phyloP scores from a whole-genome alignment of 2,113 vertebrate species.

The Syngnathus scovelli region DNA sequence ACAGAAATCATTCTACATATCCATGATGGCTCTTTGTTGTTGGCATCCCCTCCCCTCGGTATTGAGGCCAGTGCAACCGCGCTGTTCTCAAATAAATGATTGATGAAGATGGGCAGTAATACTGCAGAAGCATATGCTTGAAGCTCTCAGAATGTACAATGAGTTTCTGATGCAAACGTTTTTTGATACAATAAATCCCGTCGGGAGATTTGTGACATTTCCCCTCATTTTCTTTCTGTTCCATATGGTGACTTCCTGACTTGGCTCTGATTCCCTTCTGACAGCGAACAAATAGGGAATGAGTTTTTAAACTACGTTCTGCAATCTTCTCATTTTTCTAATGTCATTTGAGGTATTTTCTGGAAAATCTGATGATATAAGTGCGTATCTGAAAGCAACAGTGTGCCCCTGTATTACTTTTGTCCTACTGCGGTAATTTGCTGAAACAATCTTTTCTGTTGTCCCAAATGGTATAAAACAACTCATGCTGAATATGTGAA shows the following conservation, averaged over 20 bases:
- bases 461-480: conserved; percentile 6
- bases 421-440: not conserved
- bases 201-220: conserved; percentile 1
- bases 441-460: not conserved
- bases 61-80: conserved; percentile 1
- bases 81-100: conserved; percentile 5
- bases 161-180: conserved; percentile 1
- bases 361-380: not conserved
- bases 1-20: not conserved
- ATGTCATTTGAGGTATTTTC: not conserved
- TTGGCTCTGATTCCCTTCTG: not conserved
- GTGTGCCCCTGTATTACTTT: not conserved
- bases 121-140: conserved; percentile 8
- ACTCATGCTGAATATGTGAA: conserved; percentile 32
- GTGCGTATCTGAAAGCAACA: not conserved
- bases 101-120: conserved; percentile 10
- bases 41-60: not conserved
- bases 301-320: not conserved
- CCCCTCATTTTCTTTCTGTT: not conserved
- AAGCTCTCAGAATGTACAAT: conserved; percentile 2
- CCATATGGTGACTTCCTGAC: conserved; percentile 3
- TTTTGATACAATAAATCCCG: conserved; percentile 4
- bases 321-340: not conserved
- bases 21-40: conserved; percentile 3
- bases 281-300: not conserved